These are phyloP conservation scores for Thymelicus acteon DNA, from an alignment of 2,888 invertebrate genomes.

Conservation along the genomic window DNA sequence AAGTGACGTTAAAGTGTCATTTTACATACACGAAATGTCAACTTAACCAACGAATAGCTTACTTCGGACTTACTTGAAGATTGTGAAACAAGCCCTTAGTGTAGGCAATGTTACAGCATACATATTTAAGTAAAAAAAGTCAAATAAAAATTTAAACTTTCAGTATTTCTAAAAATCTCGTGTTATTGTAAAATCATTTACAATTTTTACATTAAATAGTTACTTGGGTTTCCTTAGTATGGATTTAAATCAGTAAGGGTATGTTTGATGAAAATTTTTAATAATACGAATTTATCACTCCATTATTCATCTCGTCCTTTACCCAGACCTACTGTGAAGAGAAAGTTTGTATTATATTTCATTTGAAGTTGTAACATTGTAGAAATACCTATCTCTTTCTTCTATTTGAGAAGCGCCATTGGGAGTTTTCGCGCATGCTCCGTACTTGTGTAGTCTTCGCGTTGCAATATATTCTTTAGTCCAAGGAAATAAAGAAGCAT, in stretches of 20 bases:
- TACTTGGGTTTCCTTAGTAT: too few relatives aligned
- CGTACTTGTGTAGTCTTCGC: constrained; percentile 47
- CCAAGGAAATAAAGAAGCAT: constrained; percentile 44
- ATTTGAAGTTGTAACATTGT: constrained; percentile 44
- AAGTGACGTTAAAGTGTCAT: too few relatives aligned
- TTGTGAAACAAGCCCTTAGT: too few relatives aligned
- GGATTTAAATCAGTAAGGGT: constrained; percentile 26
- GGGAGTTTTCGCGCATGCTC: constrained; percentile 68
- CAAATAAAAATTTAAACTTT: too few relatives aligned
- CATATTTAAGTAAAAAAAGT: too few relatives aligned
- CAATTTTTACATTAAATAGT: too few relatives aligned
- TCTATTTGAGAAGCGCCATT: constrained; percentile 38
- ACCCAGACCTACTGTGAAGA: background rate
- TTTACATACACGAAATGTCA: too few relatives aligned
- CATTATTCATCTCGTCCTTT: background rate
- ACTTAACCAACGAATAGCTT: too few relatives aligned
- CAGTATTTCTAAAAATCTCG: too few relatives aligned
- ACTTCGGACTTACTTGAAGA: too few relatives aligned
- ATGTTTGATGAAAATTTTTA: constrained; percentile 21
- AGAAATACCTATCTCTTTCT: constrained; percentile 49
- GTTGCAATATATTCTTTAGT: constrained; percentile 56
- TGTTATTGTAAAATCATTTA: too few relatives aligned
- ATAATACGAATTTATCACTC: background rate
- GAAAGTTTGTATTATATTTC: constrained; percentile 8
- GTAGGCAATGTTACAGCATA: too few relatives aligned